These are phyloP conservation scores for Ditula angustiorana DNA, from an alignment of 2,888 invertebrate species.

Conservation along the genomic window DNA sequence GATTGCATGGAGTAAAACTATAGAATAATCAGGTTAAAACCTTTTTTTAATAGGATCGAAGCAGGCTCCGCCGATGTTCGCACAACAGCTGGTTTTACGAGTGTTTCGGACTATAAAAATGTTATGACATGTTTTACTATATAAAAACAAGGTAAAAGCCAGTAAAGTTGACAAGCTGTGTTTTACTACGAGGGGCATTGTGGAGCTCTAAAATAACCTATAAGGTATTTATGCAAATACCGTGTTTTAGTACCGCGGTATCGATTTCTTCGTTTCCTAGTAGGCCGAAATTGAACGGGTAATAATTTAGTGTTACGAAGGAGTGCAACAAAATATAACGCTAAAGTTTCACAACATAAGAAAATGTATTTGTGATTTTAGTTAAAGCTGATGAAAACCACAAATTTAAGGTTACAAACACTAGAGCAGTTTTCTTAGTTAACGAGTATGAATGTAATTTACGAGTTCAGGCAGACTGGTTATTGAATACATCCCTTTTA, in stretches of 20 bases:
- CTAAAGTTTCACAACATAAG: background rate
- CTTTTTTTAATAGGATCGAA: constrained; percentile 13
- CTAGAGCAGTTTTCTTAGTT: no score
- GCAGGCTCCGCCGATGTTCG: constrained; percentile 17
- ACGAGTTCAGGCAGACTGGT: no score
- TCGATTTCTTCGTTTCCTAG: constrained; percentile 32
- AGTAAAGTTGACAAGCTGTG: constrained; percentile 72
- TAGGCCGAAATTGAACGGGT: constrained; percentile 7
- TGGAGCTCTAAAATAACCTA: constrained; percentile 49
- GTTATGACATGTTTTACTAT: constrained; percentile 71
- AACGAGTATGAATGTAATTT: no score
- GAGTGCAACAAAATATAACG: background rate
- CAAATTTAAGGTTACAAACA: no score
- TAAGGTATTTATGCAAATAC: constrained; percentile 65
- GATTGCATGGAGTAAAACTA: background rate
- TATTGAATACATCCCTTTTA: no score
- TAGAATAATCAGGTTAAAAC: constrained; percentile 11
- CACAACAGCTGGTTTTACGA: constrained; percentile 64
- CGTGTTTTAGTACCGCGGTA: constrained; percentile 29
- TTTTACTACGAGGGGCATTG: constrained; percentile 54
- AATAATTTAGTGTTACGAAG: constrained; percentile 17
- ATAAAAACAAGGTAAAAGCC: constrained; percentile 67
- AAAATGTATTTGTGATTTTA: background rate
- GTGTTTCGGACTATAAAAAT: constrained; percentile 74
- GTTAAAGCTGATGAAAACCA: no score